Base-by-base conservation (phyloP, 2,888 invertebrate genomes). In the Iphiclides podalirius region DNA sequence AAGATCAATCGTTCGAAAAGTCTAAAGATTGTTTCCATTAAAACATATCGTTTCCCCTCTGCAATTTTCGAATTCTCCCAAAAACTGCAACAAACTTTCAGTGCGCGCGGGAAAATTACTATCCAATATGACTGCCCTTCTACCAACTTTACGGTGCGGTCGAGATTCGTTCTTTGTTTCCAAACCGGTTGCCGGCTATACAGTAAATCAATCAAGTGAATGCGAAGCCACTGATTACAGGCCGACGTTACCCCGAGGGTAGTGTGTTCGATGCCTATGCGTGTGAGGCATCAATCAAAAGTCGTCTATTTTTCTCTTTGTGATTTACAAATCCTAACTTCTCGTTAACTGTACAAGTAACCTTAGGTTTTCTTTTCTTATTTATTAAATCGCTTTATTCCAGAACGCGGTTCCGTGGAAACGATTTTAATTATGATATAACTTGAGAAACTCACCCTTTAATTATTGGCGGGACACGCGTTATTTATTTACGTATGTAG, bases 241-340 rank as follows among this genome's bases (percentile, higher is more conserved):
- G 47, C 53, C 44, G 60, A 61, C 62, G 55, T 60, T 55, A 57
- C 64, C 60, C 31, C 39, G 52, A 42, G 61, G 64, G 54, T 52
- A 47, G 47, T 46, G 51, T 20, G 47, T 53, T 55, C 58, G 56
- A 57, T 58, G 53, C 50, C 45, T 53, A 53, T 51, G 67, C 60
- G 54, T 33, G 57, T 57, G 57, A 61, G 58, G 66, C 77, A 81
- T 81, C 75, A 75, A 82, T 82, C 83, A 81, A 68, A 64, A 62
- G 38, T 70, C 59, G 54, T 76, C 71, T 76, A 66, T 76, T 79
- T 76, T 74, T 63, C 60, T 57, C 60, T 55, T 54, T 58, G 36
- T 50, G 57, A 53, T 57, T 55, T 59, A 60, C 55, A 48, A 55
- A 53, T 60, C 51, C 48, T 40, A 49, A 50, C 40, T 41, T 50